These are phyloP conservation scores for Itoplectis maculator DNA, from an alignment of 2,888 invertebrate species.

Conservation along the genomic window DNA sequence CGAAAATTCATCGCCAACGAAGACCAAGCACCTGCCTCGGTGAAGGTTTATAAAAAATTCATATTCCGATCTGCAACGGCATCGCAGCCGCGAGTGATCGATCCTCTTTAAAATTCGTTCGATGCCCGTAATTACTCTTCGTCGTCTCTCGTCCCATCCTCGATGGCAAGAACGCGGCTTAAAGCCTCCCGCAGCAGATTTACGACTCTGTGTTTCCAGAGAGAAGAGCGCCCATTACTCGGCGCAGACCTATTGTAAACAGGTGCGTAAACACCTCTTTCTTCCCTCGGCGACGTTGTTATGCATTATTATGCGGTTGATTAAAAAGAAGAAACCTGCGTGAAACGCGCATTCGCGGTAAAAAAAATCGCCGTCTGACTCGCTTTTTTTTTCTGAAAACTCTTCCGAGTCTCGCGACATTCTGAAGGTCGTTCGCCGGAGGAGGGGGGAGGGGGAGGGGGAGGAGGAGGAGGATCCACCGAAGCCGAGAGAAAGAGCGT, in stretches of 20 bases:
- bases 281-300: neutral
- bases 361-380: neutral
- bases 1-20: neutral
- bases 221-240: neutral
- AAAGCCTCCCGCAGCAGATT: slow-evolving; percentile 7
- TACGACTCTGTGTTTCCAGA: neutral
- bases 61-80: neutral
- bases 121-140: slow-evolving; percentile 7
- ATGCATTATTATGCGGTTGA: too few species aligned
- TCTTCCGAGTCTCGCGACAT: slow-evolving; percentile 10
- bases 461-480: neutral
- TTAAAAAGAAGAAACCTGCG: neutral
- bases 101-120: slow-evolving; percentile 28
- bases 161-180: neutral
- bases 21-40: neutral
- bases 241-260: slow-evolving; percentile 1
- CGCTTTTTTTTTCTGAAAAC: slow-evolving; percentile 5
- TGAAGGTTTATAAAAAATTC: slow-evolving; percentile 4
- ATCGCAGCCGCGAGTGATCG: slow-evolving; percentile 4
- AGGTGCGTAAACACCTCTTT: slow-evolving; percentile 9
- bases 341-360: neutral
- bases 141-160: slow-evolving; percentile 2
- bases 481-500: slow-evolving; percentile 35
- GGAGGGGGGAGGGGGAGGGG: slow-evolving; percentile 7
- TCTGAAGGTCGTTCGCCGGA: slow-evolving; percentile 46